A percentile compares a stretch with the other conserved stretches of the same genome.
phyloP scores from a whole-genome alignment of 2,888 invertebrate genomes.

The Eueremaeus valkanovi region DNA sequence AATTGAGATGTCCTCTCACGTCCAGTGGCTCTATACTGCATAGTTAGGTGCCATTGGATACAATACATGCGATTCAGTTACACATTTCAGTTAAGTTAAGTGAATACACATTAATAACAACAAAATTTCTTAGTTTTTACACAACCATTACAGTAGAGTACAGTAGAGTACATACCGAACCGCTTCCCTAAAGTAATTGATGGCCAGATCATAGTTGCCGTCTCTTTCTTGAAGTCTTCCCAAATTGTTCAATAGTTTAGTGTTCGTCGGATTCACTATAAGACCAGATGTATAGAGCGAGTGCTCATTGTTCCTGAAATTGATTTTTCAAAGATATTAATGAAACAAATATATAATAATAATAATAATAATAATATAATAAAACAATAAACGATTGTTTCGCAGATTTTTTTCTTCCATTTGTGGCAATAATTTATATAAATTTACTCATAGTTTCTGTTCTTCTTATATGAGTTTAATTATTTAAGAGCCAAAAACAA shows the following conservation, averaged over 20 bases:
- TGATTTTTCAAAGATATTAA: constrained; percentile 10
- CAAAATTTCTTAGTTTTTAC: no score
- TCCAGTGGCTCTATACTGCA: constrained; percentile 54
- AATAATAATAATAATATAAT: neutral
- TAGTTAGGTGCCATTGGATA: no score
- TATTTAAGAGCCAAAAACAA: neutral
- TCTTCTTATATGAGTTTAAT: neutral
- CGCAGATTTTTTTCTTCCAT: neutral
- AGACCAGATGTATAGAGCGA: constrained; percentile 52
- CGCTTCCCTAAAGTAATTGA: constrained; percentile 37
- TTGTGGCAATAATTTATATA: constrained; percentile 5
- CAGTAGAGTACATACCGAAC: constrained; percentile 20
- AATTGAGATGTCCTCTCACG: constrained; percentile 54
- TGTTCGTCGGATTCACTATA: constrained; percentile 52
- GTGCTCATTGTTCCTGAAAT: constrained; percentile 49
- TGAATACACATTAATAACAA: no score
- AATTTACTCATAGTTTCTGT: neutral
- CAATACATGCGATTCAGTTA: no score
- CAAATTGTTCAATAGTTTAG: constrained; percentile 54
- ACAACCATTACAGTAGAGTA: no score
- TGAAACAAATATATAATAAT: neutral
- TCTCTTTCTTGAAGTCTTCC: constrained; percentile 52
- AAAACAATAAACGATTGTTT: neutral
- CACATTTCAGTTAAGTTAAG: no score
- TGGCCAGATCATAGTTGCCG: constrained; percentile 29